Conservation (phyloP, 2,888 invertebrate genomes). For the Pristionchus entomophagus region DNA sequence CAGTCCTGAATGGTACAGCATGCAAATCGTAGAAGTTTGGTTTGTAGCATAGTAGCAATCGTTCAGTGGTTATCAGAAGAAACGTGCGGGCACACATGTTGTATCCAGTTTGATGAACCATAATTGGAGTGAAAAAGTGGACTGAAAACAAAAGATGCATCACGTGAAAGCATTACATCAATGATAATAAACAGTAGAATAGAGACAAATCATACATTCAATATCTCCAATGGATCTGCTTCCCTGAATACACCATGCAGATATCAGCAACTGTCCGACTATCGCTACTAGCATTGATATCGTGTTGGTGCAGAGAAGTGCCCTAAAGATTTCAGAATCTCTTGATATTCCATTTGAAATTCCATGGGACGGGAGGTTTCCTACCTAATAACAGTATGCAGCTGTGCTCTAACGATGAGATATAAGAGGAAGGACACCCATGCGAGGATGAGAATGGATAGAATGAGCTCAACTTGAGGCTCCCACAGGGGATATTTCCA, state of each 20-base stretch:
- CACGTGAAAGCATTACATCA: too few species aligned
- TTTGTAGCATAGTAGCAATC: background rate
- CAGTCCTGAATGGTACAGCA: too few species aligned
- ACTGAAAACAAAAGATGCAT: background rate
- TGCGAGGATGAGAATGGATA: background rate
- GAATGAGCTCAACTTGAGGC: background rate
- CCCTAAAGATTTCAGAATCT: background rate
- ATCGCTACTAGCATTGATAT: background rate
- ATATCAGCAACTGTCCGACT: background rate
- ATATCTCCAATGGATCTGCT: background rate
- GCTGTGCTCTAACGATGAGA: background rate
- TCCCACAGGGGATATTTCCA: background rate
- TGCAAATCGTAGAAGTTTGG: background rate
- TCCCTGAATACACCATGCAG: background rate
- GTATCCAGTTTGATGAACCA: background rate
- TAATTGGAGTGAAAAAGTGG: background rate
- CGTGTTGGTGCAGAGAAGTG: background rate
- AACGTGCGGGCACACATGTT: background rate
- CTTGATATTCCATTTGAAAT: too few species aligned
- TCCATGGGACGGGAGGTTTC: too few species aligned
- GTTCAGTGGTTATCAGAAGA: background rate
- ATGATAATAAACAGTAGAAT: background rate
- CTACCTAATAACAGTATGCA: background rate
- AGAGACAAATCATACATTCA: background rate
- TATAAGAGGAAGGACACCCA: background rate